Conservation (phyloP, 2,113 vertebrate genomes). For the Motacilla alba region DNA sequence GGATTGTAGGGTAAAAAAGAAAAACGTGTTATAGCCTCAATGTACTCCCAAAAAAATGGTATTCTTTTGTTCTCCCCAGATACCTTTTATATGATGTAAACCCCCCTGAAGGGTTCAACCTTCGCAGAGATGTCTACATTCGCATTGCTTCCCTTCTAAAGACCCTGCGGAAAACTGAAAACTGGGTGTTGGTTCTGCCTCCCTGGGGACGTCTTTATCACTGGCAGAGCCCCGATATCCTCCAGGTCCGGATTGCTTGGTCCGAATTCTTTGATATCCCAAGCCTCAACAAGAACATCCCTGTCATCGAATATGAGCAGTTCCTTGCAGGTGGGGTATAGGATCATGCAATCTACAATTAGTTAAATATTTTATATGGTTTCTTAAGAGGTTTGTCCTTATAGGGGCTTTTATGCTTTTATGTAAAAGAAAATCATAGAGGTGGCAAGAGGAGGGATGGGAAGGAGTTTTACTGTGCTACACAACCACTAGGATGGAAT, state of each 20-base stretch:
- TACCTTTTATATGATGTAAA: slow-evolving; percentile 97
- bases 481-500: background rate
- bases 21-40: fast-evolving
- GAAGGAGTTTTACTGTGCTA: background rate
- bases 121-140: slow-evolving; percentile 93
- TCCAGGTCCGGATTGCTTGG: slow-evolving; percentile 90
- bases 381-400: background rate
- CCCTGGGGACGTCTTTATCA: slow-evolving; percentile 96
- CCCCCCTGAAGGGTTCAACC: slow-evolving; percentile 95
- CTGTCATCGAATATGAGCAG: slow-evolving; percentile 92
- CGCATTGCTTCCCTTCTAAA: slow-evolving; percentile 90
- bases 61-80: slow-evolving; percentile 56
- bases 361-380: background rate
- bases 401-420: background rate
- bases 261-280: slow-evolving; percentile 88
- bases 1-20: too few species aligned
- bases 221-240: slow-evolving; percentile 92
- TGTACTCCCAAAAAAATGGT: background rate
- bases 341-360: background rate
- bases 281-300: slow-evolving; percentile 87
- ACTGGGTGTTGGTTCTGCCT: slow-evolving; percentile 95
- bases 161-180: slow-evolving; percentile 80
- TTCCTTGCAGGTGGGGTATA: slow-evolving; percentile 86
- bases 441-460: background rate
- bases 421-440: background rate